Evolutionary conservation across 2,888 invertebrate species (phyloP).

Genomic region (Sphecodes monilicornis): DNA sequence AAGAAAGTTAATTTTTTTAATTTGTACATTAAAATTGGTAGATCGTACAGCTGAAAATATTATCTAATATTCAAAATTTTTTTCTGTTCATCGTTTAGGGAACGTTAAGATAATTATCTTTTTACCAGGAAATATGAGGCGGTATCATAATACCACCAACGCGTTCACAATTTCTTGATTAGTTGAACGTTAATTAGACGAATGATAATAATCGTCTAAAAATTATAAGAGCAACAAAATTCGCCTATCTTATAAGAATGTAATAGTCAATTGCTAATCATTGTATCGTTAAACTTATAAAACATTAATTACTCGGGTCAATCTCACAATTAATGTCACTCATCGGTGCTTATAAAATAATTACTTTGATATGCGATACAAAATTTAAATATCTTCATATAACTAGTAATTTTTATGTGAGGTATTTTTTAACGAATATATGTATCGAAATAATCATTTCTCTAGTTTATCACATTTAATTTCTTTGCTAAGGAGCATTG

Average conservation of each 20-base stretch:
- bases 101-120: conserved; percentile 70
- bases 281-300: not conserved
- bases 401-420: not conserved
- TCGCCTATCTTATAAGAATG: not conserved
- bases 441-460: not conserved
- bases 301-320: not conserved
- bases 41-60: not conserved
- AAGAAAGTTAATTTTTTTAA: not conserved
- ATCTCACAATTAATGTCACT: not conserved
- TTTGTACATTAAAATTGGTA: not conserved
- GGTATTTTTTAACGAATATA: not conserved
- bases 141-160: conserved; percentile 65
- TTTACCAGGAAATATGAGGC: conserved; percentile 77
- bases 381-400: not conserved
- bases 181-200: not conserved
- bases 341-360: not conserved
- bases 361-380: not conserved
- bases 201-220: not conserved
- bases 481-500: conserved; percentile 21
- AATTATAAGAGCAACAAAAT: not conserved
- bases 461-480: not conserved
- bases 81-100: not conserved
- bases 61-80: not conserved
- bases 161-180: conserved; percentile 30
- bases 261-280: not conserved